Evolutionary conservation across 2,888 invertebrate species (phyloP), one percentile per base, ranked within the genome.

Genomic region (Seira musarum): DNA sequence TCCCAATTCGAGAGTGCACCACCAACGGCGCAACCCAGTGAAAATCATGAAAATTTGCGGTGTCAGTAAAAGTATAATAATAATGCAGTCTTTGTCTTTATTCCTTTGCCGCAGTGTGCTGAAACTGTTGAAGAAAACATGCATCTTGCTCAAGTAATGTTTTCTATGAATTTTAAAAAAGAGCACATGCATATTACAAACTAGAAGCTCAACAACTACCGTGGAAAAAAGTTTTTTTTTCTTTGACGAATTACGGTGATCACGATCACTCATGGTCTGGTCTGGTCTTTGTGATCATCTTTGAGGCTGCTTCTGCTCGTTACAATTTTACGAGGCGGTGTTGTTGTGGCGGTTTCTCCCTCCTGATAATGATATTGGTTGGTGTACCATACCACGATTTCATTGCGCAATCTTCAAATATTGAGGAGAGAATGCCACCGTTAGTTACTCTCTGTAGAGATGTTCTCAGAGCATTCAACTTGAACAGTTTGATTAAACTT

Each of bases 51-150:
- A 53, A 53, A n/a, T 49, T n/a, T 60, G 60, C 60, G 60, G 60
- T 60, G 60, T 60, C 60, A 60, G 60, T 60, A 60, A 60, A 60
- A 60, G 60, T 21, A 60, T 60, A 60, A n/a, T n/a, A n/a, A n/a
- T n/a, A n/a, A 60, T 60, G 60, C 60, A 15, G 10, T 21, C n/a
- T 60, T 60, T 60, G 60, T 60, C 60, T 60, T 60, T 60, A 21
- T 60, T 21, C 19, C 13, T 5, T 60, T 15, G 22, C 5, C 19
- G 19, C 60, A 15, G 13, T 53, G 17, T 60, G n/a, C 2, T 21
- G 60, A 60, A 60, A 5, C 57, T 3, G 3, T 57, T 57, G n/a
- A 57, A 57, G n/a, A 57, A 57, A 57, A 10, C 21, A 60, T 60
- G 60, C 30, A 2, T 53, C 53, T 53, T 53, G 53, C 30, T 30